A percentile compares a stretch with the other conserved stretches of the same genome.
These are phyloP conservation scores for Entelurus aequoreus DNA, from an alignment of 2,113 vertebrate genomes.

Conservation along the genomic window DNA sequence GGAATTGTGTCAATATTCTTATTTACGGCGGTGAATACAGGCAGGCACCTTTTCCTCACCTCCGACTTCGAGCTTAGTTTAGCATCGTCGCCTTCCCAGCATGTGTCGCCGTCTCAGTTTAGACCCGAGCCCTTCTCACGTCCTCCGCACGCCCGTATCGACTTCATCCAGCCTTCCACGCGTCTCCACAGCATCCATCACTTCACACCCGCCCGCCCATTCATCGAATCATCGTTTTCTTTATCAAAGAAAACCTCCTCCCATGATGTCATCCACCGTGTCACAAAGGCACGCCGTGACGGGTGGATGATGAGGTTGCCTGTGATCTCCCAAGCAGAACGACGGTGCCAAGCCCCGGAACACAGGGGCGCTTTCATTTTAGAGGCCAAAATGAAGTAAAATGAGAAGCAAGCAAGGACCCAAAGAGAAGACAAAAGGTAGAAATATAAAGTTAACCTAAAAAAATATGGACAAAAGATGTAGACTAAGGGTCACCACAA, in stretches of 20 bases:
- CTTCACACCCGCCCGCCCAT: slow-evolving; percentile 32
- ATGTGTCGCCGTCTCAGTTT: slow-evolving; percentile 62
- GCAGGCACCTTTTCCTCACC: slow-evolving; percentile 63
- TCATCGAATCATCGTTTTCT: background rate
- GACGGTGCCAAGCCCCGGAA: background rate
- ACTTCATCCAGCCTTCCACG: slow-evolving; percentile 14
- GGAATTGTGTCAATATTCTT: slow-evolving; percentile 67
- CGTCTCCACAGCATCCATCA: slow-evolving; percentile 41
- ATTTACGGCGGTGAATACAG: slow-evolving; percentile 72
- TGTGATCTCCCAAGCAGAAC: background rate
- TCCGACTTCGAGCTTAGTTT: slow-evolving; percentile 68
- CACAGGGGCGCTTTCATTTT: slow-evolving; percentile 2
- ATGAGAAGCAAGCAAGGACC: slow-evolving; percentile 4
- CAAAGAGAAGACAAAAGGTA: too few relatives aligned
- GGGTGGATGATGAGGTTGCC: background rate
- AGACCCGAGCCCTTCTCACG: slow-evolving; percentile 47
- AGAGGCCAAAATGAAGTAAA: background rate
- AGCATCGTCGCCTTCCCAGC: slow-evolving; percentile 59
- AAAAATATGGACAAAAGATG: background rate
- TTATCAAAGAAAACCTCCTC: background rate
- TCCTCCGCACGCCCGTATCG: slow-evolving; percentile 48
- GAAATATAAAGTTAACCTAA: too few relatives aligned
- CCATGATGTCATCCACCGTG: background rate
- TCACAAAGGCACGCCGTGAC: slow-evolving; percentile 3
- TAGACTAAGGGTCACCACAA: background rate